phyloP scores from a whole-genome alignment of 2,797 vertebrate genomes.

The Microtus agrestis region DNA sequence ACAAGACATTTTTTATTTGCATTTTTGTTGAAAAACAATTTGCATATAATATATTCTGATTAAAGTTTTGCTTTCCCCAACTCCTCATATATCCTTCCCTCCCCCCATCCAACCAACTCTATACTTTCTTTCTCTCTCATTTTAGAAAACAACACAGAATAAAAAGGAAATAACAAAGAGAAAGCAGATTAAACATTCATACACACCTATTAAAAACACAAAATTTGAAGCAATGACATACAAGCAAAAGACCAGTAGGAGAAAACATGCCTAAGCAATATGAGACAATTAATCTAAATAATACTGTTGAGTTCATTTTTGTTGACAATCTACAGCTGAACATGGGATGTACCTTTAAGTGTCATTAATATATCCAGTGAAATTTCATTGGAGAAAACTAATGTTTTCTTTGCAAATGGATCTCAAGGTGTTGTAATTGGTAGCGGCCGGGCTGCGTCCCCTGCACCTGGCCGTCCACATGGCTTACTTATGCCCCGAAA shows the following conservation, averaged over 20 bases:
- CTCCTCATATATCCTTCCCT: not conserved
- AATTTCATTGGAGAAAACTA: not conserved
- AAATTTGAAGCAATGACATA: not conserved
- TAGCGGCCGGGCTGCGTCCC: too few relatives aligned
- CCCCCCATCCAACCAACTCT: not conserved
- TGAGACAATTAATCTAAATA: not conserved
- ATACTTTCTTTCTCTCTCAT: not conserved
- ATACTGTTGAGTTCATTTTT: not conserved
- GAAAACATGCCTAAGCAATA: not conserved
- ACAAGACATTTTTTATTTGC: not conserved
- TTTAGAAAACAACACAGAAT: not conserved
- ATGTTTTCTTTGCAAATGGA: not conserved
- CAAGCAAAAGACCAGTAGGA: not conserved
- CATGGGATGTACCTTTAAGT: too few relatives aligned
- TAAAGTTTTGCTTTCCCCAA: not conserved
- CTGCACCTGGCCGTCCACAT: too few relatives aligned
- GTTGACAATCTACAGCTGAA: not conserved
- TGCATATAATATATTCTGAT: not conserved
- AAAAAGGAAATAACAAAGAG: not conserved
- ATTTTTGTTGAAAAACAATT: not conserved
- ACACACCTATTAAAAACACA: not conserved
- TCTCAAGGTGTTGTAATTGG: too few relatives aligned
- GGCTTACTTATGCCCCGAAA: too few relatives aligned
- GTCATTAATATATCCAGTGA: not conserved
- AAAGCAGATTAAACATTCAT: not conserved